These are phyloP conservation scores for Sinocyclocheilus anophthalmus DNA, from an alignment of 2,113 vertebrate genomes.

Conservation along the genomic window DNA sequence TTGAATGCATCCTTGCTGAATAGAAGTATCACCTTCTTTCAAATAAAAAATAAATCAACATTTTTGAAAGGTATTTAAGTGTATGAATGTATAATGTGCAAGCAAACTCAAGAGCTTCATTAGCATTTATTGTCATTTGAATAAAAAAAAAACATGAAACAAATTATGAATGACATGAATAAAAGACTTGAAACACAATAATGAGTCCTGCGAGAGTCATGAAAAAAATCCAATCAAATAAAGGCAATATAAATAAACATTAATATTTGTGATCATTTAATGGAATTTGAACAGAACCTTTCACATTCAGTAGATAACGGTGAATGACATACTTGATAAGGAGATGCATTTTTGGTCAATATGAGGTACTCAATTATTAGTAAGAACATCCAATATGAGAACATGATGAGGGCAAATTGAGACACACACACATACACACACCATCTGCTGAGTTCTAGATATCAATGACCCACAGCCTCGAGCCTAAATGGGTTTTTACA, in stretches of 20 bases:
- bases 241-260: background rate
- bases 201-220: background rate
- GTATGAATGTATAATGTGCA: background rate
- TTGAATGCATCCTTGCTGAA: background rate
- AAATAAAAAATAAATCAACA: background rate
- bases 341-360: background rate
- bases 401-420: background rate
- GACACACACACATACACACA: background rate
- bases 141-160: background rate
- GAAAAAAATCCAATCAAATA: too few species aligned
- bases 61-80: background rate
- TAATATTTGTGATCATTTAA: background rate
- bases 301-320: background rate
- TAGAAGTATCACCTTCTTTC: background rate
- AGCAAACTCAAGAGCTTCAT: background rate
- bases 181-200: background rate
- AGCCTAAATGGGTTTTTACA: background rate
- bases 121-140: background rate
- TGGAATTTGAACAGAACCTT: background rate
- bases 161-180: background rate
- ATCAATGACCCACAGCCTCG: background rate
- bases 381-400: background rate
- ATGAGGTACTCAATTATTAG: background rate
- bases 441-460: background rate
- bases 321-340: background rate